A percentile compares a stretch with the other conserved stretches of the same genome.
These are phyloP conservation scores for Shargacucullia verbasci DNA, from an alignment of 2,888 invertebrate species.

Conservation along the genomic window DNA sequence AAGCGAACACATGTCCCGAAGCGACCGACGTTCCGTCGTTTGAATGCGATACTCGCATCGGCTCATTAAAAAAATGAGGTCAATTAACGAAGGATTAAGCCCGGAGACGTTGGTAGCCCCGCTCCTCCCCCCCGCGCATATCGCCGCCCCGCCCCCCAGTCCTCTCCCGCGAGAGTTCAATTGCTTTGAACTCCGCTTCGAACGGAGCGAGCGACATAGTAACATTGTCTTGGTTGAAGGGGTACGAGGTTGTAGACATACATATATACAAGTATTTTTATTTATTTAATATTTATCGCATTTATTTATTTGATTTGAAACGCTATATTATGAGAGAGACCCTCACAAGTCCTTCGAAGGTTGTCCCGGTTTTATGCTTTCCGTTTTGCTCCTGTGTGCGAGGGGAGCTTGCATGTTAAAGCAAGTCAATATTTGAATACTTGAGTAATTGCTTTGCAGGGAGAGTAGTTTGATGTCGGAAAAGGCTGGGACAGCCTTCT, in stretches of 20 bases:
- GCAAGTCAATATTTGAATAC: conserved; percentile 73
- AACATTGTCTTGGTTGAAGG: conserved; percentile 87
- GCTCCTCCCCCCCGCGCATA: conserved; percentile 50
- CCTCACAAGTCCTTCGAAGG: conserved; percentile 88
- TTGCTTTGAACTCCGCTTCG: conserved; percentile 79
- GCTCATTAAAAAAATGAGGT: conserved; percentile 83
- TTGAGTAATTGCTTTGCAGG: conserved; percentile 82
- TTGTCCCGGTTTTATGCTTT: conserved; percentile 90
- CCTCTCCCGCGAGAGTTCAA: conserved; percentile 77
- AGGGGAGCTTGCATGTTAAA: conserved; percentile 83
- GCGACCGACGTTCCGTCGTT: conserved; percentile 75
- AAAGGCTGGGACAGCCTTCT: conserved; percentile 87
- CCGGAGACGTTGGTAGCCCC: conserved; percentile 78
- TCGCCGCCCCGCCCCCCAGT: conserved; percentile 55
- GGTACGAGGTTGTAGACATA: conserved; percentile 87
- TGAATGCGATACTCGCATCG: conserved; percentile 64
- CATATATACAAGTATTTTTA: conserved; percentile 83
- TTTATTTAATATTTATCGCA: conserved; percentile 86
- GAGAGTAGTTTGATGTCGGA: conserved; percentile 69
- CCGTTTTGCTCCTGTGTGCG: conserved; percentile 83
- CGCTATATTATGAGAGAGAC: conserved; percentile 77
- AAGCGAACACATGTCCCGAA: conserved; percentile 63
- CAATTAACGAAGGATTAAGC: conserved; percentile 85
- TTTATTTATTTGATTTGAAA: conserved; percentile 86
- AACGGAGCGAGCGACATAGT: conserved; percentile 77